These are phyloP conservation scores for Aleiodes sp. DNA, from an alignment of 1,140 invertebrate species.

Conservation along the genomic window DNA sequence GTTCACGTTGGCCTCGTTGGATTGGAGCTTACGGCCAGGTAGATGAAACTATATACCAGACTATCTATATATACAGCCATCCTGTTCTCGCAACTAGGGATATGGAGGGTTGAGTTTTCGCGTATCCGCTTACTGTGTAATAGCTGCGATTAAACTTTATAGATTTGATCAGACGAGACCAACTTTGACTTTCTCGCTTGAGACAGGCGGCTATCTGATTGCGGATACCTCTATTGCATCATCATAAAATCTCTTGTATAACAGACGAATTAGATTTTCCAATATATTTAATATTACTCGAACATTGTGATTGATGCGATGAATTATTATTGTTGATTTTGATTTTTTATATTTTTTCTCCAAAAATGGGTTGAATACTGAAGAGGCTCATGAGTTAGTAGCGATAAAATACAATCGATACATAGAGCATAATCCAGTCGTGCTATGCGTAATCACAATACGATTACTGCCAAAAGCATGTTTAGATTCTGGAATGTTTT, in stretches of 20 bases:
- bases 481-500: conserved; percentile 24
- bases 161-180: conserved; percentile 34
- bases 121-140: conserved; percentile 44
- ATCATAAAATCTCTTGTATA: background rate
- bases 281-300: no score
- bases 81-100: background rate
- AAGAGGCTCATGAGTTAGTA: no score
- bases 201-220: conserved; percentile 28
- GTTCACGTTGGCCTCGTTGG: background rate
- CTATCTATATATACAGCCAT: background rate
- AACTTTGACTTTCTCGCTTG: background rate
- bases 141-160: conserved; percentile 54
- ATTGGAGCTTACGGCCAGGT: background rate
- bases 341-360: no score
- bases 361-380: no score
- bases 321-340: no score
- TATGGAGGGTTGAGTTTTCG: conserved; percentile 21
- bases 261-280: background rate
- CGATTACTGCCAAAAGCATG: conserved; percentile 11
- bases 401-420: no score
- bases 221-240: conserved; percentile 14
- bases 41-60: background rate
- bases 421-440: background rate
- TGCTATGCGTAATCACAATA: conserved; percentile 5
- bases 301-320: no score